Conservation (phyloP, 1,140 invertebrate species). For the Brachionus asplanchnoidis region DNA sequence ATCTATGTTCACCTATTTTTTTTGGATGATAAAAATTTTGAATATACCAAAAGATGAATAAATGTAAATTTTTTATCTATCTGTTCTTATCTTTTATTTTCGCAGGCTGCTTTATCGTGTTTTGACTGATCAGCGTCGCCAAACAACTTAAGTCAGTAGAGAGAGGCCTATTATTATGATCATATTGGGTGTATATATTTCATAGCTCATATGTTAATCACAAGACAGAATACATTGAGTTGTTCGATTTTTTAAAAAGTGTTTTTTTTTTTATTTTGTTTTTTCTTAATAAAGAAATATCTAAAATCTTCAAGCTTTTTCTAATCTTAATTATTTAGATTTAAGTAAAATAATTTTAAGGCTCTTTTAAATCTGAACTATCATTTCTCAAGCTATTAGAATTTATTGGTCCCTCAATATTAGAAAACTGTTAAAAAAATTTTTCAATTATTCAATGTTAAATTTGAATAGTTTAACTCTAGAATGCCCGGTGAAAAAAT, state of each 20-base stretch:
- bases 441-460: too few relatives aligned
- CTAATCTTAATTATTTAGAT: background rate
- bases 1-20: slow-evolving; percentile 32
- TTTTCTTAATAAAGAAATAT: background rate
- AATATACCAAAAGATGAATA: slow-evolving; percentile 13
- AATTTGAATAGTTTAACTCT: too few relatives aligned
- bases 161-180: background rate
- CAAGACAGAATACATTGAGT: background rate
- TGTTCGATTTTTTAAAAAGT: background rate
- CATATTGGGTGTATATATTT: background rate
- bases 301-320: background rate
- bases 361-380: background rate
- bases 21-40: slow-evolving; percentile 34
- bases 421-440: too few relatives aligned
- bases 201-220: background rate
- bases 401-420: too few relatives aligned
- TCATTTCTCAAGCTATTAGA: background rate
- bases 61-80: slow-evolving; percentile 27
- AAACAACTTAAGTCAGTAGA: background rate
- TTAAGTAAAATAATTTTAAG: too few relatives aligned
- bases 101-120: background rate
- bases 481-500: too few relatives aligned
- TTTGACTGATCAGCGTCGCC: background rate
- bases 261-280: background rate
- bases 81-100: background rate